phyloP scores from a whole-genome alignment of 2,113 vertebrate genomes.

The Oreotrochilus melanogaster region DNA sequence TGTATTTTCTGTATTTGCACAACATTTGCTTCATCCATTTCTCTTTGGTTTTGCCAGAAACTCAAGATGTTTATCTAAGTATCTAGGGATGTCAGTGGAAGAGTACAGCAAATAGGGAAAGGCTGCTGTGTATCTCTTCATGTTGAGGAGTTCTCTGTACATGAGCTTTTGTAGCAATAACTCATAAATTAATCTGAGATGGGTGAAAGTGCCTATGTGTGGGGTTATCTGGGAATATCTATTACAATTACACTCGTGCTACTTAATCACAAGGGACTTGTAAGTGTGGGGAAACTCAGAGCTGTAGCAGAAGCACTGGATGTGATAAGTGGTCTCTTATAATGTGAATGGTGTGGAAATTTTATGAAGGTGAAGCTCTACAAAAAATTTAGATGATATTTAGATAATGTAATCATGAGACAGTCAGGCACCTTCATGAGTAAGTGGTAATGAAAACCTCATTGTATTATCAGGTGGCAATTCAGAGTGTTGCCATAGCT shows the following conservation, averaged over 20 bases:
- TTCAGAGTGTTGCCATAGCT: background rate
- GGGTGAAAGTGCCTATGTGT: background rate
- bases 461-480: background rate
- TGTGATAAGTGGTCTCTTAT: background rate
- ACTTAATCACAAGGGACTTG: background rate
- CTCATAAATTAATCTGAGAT: background rate
- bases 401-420: background rate
- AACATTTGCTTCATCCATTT: background rate
- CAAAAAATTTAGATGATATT: background rate
- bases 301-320: background rate
- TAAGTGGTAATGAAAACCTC: background rate
- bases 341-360: background rate
- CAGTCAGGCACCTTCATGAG: background rate
- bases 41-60: too few species aligned
- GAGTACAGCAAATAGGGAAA: background rate
- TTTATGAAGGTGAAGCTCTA: background rate
- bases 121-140: background rate
- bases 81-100: accelerated
- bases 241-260: background rate
- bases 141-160: background rate
- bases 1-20: background rate
- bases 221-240: background rate
- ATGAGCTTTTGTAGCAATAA: background rate
- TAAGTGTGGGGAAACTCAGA: background rate
- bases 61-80: background rate